Base-by-base conservation (phyloP, 2,113 vertebrate genomes). In the Gadus chalcogrammus region DNA sequence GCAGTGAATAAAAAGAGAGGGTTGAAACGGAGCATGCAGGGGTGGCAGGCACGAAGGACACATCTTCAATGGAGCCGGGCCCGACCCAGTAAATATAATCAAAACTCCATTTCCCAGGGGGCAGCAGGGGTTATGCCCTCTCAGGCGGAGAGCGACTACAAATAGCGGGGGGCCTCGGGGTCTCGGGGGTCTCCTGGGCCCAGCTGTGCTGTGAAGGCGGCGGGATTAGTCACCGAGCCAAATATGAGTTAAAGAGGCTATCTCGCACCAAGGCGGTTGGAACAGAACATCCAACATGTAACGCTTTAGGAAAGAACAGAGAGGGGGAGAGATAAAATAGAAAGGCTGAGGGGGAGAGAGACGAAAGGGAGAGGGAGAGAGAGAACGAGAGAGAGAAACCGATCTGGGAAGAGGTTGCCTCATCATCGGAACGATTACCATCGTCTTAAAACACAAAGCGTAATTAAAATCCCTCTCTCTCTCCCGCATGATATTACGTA, bases 81-180 rank as follows among this genome's bases (percentile, higher is more conserved):
- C 78, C 71, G 68, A 72, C 18, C 68, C 63, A 28, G 62, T 67
- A 78, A 48, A 52, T 63, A 70, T 70, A 82, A 69, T 81, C 70
- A 76, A 84, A 88, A 76, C 75, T 66, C 24, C 15, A 71, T 81
- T 84, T 78, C 83, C 83, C 82, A 76, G 67, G 72, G 61, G 71
- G 65, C 75, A 68, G 9, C 16, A 48, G 73, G 69, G 79, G 84
- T 77, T 72, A 66, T 3, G 68, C 69, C 82, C 74, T 69, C 62
- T 3, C 62, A 52, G 76, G 28, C 73, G 69, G 72, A 63, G 28
- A 35, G 58, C 59, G 75, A 73, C 71, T 67, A 38, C 67, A 79
- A 72, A 81, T 65, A 70, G 0, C 15, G 72, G 28, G 74, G 28
- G 61, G 55, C 76, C n/a, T 68, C 67, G n/a, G n/a, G n/a, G n/a